Base-by-base conservation (phyloP, 53 echinoderm and acorn worm species). In the Zoroaster sp. region DNA sequence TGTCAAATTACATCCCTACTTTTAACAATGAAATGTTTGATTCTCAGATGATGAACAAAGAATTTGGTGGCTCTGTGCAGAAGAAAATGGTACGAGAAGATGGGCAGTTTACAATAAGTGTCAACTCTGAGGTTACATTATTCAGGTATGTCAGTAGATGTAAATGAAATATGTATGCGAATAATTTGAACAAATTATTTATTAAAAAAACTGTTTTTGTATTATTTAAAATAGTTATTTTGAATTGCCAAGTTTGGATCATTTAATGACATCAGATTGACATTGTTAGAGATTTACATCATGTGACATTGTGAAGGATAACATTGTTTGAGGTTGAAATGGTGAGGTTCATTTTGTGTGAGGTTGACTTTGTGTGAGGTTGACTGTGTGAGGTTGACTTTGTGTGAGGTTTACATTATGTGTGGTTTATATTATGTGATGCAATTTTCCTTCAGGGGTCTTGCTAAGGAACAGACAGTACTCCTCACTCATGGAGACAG, bases 41-140 rank as follows among this genome's bases (percentile, higher is more conserved):
- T 73, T 73, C 71, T 13, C 91, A 97, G 98, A 97, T 97, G 98
- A 92, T 97, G 85, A 97, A 97, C 73, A 97, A 97, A 80, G 94
- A 95, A 53, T 92, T 95, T 91, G 94, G 95, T 15, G 98, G 98
- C 8, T 95, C 87, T 10, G 93, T 97, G 13, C 89, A 94, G 65
- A 97, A 95, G 88, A 97, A 97, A 38, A 87, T 81, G 11, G 89
- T 90, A 7, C 75, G 98, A 87, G 95, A 97, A 52, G 97, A 97
- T 59, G 97, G 98, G 7, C 98, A 97, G 91, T 95, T 95, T 34
- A 95, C 89, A 4, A 90, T 97, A 52, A 92, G 74, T 38, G 86
- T 95, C 49, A 93, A 95, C 88, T 70, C 89, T 36, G 73, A 94
- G 28, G 72, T 92, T 18, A 74, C 91, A 52, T 52, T 97, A 51